phyloP scores from a whole-genome alignment of 2,113 vertebrate genomes.

The Gracilinanus agilis region DNA sequence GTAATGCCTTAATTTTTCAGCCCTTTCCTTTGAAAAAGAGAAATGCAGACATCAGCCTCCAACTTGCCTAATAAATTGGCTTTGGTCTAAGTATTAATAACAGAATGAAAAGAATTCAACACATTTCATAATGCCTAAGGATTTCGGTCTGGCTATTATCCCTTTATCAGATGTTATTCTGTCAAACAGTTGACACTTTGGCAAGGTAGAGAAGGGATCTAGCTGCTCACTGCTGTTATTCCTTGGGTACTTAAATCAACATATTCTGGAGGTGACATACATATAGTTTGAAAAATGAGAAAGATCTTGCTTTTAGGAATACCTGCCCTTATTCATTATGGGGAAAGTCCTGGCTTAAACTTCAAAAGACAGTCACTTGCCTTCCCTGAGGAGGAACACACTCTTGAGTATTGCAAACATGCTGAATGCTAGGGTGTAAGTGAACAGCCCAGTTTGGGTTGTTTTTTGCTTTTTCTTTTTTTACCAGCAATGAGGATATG shows the following conservation, averaged over 20 bases:
- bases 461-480: too few relatives aligned
- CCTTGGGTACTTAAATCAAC: neutral
- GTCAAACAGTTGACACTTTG: neutral
- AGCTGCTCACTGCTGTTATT: constrained; percentile 21
- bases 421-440: neutral
- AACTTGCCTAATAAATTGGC: neutral
- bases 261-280: neutral
- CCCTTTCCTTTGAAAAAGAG: neutral
- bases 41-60: neutral
- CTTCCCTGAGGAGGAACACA: neutral
- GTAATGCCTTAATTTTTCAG: constrained; percentile 18
- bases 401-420: neutral
- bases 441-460: neutral
- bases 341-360: neutral
- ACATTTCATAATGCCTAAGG: neutral
- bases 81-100: neutral
- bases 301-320: constrained; percentile 33
- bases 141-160: neutral
- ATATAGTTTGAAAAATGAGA: constrained; percentile 17
- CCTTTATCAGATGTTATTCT: constrained; percentile 17
- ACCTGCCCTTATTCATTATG: constrained; percentile 35
- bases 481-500: neutral
- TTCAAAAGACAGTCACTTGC: neutral
- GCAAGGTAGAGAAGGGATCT: neutral
- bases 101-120: neutral